Evolutionary conservation across 2,113 vertebrate species (phyloP), one percentile per base, ranked within the genome.

Genomic region (Salvator merianae): DNA sequence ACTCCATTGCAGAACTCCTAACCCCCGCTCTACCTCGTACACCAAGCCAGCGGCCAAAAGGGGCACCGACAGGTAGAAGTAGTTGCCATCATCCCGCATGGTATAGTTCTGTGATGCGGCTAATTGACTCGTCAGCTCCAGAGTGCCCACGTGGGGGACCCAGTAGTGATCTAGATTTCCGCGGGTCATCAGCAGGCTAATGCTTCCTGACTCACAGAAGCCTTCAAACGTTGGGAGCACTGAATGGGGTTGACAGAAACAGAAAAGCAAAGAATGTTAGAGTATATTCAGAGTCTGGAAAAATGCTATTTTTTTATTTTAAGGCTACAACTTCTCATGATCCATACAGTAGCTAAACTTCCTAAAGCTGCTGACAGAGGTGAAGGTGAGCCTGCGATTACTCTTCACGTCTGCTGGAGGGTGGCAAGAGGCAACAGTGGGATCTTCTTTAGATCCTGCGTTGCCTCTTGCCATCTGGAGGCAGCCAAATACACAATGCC

Each of bases 151-250:
- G 6, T 81, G 82, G 1, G 89, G 84, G 77, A 86, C 4, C 89
- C 86, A 90, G 74, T 86, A 84, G 22, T 12, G 38, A n/a, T 88
- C 86, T 72, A 90, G 5, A 16, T 82, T 90, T 3, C 89, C 89
- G 0, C 1, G 87, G 50, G 20, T 66, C 79, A 88, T 70, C 9
- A 10, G 7, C 5, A 90, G 7, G 0, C 71, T 36, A 13, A 90
- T 55, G 2, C 40, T 32, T 32, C 77, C 77, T 12, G 3, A 20
- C 1, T n/a, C 40, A 74, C 89, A 90, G 59, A 34, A 53, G 28
- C 47, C 50, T 1, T 69, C 77, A 22, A 81, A 78, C 0, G 2
- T 30, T 0, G 89, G 89, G 36, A 83, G 87, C 20, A 78, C 87
- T 90, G n/a, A 43, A 40, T 0, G 12, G 32, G 2, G 2, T 40